These are phyloP conservation scores for Orthosia cruda DNA, from an alignment of 2,888 invertebrate genomes.

Conservation along the genomic window DNA sequence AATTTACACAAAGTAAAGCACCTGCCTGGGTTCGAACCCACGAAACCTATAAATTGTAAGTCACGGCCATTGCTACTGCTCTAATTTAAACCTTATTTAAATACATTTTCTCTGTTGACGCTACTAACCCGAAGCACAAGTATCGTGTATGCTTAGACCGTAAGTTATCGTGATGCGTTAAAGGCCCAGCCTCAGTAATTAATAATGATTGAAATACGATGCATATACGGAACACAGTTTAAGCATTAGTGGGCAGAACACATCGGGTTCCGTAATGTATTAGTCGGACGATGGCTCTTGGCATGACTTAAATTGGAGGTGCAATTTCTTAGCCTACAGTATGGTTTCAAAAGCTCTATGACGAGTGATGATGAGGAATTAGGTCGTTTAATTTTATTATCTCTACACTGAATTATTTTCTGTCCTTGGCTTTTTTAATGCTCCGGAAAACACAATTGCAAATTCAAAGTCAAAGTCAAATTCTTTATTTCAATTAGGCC, in stretches of 20 bases:
- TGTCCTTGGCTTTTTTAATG: neutral
- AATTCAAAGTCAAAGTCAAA: no score
- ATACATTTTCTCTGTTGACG: slow-evolving; percentile 62
- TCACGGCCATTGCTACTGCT: no score
- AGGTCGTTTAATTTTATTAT: no score
- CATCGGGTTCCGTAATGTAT: slow-evolving; percentile 54
- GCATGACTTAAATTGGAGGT: slow-evolving; percentile 39
- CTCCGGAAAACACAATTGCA: no score
- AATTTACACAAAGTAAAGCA: no score
- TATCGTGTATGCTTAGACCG: slow-evolving; percentile 69
- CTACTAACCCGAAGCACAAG: slow-evolving; percentile 64
- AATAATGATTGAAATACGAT: slow-evolving; percentile 73
- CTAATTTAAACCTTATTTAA: slow-evolving; percentile 7
- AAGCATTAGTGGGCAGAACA: slow-evolving; percentile 65
- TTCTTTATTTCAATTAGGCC: no score
- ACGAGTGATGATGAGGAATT: no score
- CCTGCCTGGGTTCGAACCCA: no score
- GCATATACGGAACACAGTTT: slow-evolving; percentile 69
- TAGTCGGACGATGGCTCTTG: slow-evolving; percentile 31
- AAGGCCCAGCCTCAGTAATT: slow-evolving; percentile 70
- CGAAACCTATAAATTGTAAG: no score
- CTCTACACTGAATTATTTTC: no score
- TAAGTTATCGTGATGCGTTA: slow-evolving; percentile 74
- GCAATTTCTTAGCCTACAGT: slow-evolving; percentile 18
- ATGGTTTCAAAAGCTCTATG: no score